Evolutionary conservation across 2,888 invertebrate genomes (phyloP), one percentile per base, ranked within the genome.

Genomic region (Cancer borealis): DNA sequence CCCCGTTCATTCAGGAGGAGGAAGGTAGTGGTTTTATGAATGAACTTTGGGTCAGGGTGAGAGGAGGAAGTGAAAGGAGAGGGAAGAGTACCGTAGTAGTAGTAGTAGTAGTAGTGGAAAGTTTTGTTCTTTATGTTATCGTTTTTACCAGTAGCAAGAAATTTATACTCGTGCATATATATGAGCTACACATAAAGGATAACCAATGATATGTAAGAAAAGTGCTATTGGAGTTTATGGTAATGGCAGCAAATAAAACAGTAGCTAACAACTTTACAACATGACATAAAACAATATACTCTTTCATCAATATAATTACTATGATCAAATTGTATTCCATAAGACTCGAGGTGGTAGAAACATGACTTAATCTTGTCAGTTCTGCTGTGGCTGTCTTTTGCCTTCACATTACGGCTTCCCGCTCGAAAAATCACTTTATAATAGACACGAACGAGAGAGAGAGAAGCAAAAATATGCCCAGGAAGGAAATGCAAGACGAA

Each of bases 21-120:
- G 30, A n/a, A 88, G 45, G 47, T 21, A 14, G 93, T 47, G 88
- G 89, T 94, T 94, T 94, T 92, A 92, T 94, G 94, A 94, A 94
- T 94, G 94, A 94, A 94, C 94, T 46, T 93, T 60, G 60, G 92
- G 60, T n/a, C 17, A 54, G 47, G 26, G n/a, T 14, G 46, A 17
- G 45, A 93, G 79, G 17, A 60, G 88, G 66, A 60, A 88, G 45
- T n/a, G 88, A 73, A 26, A 89, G 89, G 46, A 26, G 47, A 47
- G 79, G 12, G 12, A 46, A 26, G 8, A 45, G 66, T 30, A 89
- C 39, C 39, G 30, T 60, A 21, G 30, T 60, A 10, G 60, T 54
- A 54, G 39, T 30, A 60, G 30, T 12, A 91, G 39, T 30, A 60
- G 30, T 90, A 54, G 21, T 26, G n/a, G n/a, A n/a, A 66, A n/a